Base-by-base conservation (phyloP, 2,113 vertebrate species). In the Psilopogon haemacephalus region DNA sequence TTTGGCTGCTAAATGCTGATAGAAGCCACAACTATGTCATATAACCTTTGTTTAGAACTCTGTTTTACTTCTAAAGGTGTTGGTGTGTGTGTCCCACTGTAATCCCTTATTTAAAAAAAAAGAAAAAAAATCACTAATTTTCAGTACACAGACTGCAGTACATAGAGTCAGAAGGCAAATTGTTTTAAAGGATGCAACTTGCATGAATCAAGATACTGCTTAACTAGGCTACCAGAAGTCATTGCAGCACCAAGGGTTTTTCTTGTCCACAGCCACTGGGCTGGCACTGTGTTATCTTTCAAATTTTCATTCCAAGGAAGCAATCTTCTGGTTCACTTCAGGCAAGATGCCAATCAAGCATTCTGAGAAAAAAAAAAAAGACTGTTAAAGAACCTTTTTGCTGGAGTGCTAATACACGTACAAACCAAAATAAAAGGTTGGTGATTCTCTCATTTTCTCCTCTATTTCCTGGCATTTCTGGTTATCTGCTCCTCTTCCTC, bases 291-390 rank as follows among this genome's bases (percentile, higher is more conserved):
- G 67, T 12, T 84, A n/a, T 42, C 62, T 93, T 68, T 62, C 67
- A 48, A 54, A 0, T 38, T 63, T 55, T 67, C 73, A 55, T 48
- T 95, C 90, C 44, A 95, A 18, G 9, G 8, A 7, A 27, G 48
- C 42, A 12, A 94, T 93, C 90, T 38, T 95, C 44, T 86, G 35
- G 80, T 91, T 96, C 63, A 89, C 79, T 87, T 92, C 67, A 73
- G 65, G 81, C 59, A 97, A 79, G n/a, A 81, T 94, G 65, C 96
- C 95, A 60, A 83, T 52, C 12, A 91, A 56, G 42, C 92, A 96
- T 1, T 65, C 97, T 95, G 76, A 71, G 42, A 71, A 68, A 28
- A 40, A 71, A 68, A 28, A 40, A 20, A 74, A 37, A 37, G 30
- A 71, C 26, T 18, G 86, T 83, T 96, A 87, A 97, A 82, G 83